phyloP scores from a whole-genome alignment of 2,797 vertebrate genomes.

The Erpetoichthys calabaricus region DNA sequence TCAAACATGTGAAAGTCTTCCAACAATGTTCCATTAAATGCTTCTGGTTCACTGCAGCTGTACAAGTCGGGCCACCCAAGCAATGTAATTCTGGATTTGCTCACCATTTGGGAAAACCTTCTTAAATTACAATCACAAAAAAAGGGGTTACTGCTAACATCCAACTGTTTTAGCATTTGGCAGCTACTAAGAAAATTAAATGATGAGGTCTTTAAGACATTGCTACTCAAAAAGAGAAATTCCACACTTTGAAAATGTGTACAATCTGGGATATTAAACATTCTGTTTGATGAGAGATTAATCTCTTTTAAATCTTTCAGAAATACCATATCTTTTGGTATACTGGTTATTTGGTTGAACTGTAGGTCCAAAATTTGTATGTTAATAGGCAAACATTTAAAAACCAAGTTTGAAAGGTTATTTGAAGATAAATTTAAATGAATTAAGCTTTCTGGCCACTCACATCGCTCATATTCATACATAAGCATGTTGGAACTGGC shows the following conservation, averaged over 20 bases:
- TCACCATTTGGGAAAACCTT: constrained; percentile 26
- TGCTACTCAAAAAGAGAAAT: constrained; percentile 47
- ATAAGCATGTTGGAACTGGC: constrained; percentile 59
- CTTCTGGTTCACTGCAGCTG: constrained; percentile 56
- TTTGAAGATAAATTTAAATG: constrained; percentile 62
- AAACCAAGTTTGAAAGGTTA: constrained; percentile 43
- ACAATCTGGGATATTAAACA: constrained; percentile 60
- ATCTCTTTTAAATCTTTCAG: constrained; percentile 48
- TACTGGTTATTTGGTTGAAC: constrained; percentile 52
- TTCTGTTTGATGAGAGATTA: constrained; percentile 60
- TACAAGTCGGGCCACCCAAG: constrained; percentile 60
- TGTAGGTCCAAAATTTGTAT: constrained; percentile 44
- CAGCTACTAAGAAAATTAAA: constrained; percentile 47
- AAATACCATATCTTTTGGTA: constrained; percentile 30
- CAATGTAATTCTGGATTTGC: constrained; percentile 25
- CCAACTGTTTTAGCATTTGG: constrained; percentile 38
- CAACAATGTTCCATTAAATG: constrained; percentile 32
- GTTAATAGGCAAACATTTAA: constrained; percentile 57
- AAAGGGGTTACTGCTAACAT: constrained; percentile 45
- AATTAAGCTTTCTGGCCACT: constrained; percentile 49
- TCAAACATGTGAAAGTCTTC: constrained; percentile 41
- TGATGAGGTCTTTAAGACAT: constrained; percentile 52
- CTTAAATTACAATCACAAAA: constrained; percentile 31
- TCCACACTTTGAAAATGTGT: constrained; percentile 36
- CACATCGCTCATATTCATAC: constrained; percentile 32